Evolutionary conservation across 2,888 invertebrate genomes (phyloP).

Genomic region (Margaritifera margaritifera): DNA sequence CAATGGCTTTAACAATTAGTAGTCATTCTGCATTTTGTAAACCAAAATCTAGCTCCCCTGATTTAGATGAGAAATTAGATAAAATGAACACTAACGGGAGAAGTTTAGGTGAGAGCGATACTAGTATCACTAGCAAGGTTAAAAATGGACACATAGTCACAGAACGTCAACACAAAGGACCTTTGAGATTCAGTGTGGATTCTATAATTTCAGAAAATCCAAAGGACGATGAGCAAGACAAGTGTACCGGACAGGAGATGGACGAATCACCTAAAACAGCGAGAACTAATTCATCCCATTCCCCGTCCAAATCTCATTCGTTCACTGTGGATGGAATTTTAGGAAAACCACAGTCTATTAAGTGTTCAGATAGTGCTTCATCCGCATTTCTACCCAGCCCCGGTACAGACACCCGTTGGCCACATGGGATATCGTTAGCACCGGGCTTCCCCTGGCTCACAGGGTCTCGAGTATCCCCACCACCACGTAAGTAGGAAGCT

Average conservation of each 20-base stretch:
- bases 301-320: too few relatives aligned
- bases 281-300: too few relatives aligned
- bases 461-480: constrained; percentile 42
- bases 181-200: constrained; percentile 48
- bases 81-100: too few relatives aligned
- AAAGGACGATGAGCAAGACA: constrained; percentile 2
- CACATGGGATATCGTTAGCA: constrained; percentile 27
- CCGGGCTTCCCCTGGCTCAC: constrained; percentile 50
- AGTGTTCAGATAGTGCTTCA: too few relatives aligned
- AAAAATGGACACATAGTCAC: too few relatives aligned
- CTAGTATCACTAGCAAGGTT: too few relatives aligned
- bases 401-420: constrained; percentile 39
- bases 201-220: constrained; percentile 46
- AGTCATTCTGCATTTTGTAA: constrained; percentile 35
- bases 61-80: too few relatives aligned
- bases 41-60: constrained; percentile 28
- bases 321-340: too few relatives aligned
- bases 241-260: too few relatives aligned
- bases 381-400: constrained; percentile 34
- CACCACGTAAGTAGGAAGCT: constrained; percentile 36
- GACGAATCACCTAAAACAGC: too few relatives aligned
- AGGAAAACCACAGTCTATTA: too few relatives aligned
- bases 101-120: too few relatives aligned
- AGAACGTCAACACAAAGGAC: constrained; percentile 1
- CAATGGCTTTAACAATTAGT: constrained; percentile 29